Conservation (phyloP, 2,888 invertebrate species). For the Drosophila setosimentum region DNA sequence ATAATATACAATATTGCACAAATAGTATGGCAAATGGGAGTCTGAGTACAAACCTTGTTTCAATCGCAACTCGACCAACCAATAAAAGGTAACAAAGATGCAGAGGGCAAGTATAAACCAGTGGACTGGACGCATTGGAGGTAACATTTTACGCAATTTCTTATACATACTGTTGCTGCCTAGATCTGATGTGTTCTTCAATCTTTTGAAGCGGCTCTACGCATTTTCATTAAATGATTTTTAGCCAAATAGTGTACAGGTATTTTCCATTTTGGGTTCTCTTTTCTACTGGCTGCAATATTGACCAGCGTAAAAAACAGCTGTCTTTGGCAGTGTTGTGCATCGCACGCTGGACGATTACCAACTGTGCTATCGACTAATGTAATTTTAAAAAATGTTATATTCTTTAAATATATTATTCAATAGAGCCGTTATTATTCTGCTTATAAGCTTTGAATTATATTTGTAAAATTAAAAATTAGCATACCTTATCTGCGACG, state of each 20-base stretch:
- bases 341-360: background rate
- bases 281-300: slow-evolving; percentile 28
- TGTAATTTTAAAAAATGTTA: background rate
- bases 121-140: slow-evolving; percentile 79
- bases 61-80: slow-evolving; percentile 78
- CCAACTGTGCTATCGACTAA: background rate
- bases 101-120: slow-evolving; percentile 76
- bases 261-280: slow-evolving; percentile 35
- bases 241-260: slow-evolving; percentile 19
- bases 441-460: background rate
- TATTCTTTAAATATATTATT: background rate
- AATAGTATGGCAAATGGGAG: background rate
- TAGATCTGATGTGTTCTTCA: slow-evolving; percentile 17
- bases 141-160: slow-evolving; percentile 82
- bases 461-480: background rate
- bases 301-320: slow-evolving; percentile 44
- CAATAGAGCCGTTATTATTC: background rate
- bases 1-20: background rate
- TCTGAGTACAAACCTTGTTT: slow-evolving; percentile 57
- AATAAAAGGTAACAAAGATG: slow-evolving; percentile 80
- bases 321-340: slow-evolving; percentile 24
- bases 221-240: slow-evolving; percentile 40
- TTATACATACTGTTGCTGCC: slow-evolving; percentile 53
- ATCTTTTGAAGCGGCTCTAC: slow-evolving; percentile 13
- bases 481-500: background rate